Percentiles rank a stretch among this genome's conserved stretches.
Conservation (phyloP, 2,888 invertebrate species). For the Plagodis pulveraria region DNA sequence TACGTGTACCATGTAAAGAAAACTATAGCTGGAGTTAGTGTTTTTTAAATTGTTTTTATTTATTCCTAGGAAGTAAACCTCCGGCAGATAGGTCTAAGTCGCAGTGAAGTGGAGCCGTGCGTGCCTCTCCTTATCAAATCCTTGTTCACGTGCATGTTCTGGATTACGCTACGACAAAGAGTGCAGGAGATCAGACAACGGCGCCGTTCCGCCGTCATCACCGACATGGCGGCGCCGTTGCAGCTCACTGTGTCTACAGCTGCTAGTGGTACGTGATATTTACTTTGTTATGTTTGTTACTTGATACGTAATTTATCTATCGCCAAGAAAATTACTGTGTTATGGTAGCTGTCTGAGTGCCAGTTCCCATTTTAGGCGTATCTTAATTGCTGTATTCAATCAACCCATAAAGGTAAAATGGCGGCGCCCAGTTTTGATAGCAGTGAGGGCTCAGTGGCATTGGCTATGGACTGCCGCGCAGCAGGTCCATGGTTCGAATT, state of each 20-base stretch:
- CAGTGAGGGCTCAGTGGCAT: too few species aligned
- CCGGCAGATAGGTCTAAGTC: constrained; percentile 92
- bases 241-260: constrained; percentile 91
- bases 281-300: background rate
- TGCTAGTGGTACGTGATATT: constrained; percentile 78
- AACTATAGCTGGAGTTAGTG: too few species aligned
- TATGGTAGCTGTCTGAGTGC: too few species aligned
- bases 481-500: too few species aligned
- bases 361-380: too few species aligned
- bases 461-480: too few species aligned
- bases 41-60: background rate
- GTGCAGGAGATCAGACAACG: constrained; percentile 91
- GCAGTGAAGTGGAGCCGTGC: constrained; percentile 86
- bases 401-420: too few species aligned
- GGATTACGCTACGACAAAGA: constrained; percentile 96
- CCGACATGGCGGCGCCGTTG: constrained; percentile 91
- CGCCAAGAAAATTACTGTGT: too few species aligned
- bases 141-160: constrained; percentile 96
- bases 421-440: too few species aligned
- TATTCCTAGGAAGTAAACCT: constrained; percentile 87
- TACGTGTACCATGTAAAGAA: too few species aligned
- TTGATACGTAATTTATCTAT: too few species aligned
- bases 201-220: constrained; percentile 87
- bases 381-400: too few species aligned
- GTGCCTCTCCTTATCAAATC: constrained; percentile 93